Percentiles rank a stretch among this genome's conserved stretches.
phyloP scores from a whole-genome alignment of 2,797 vertebrate genomes.

The Onychomys torridus region DNA sequence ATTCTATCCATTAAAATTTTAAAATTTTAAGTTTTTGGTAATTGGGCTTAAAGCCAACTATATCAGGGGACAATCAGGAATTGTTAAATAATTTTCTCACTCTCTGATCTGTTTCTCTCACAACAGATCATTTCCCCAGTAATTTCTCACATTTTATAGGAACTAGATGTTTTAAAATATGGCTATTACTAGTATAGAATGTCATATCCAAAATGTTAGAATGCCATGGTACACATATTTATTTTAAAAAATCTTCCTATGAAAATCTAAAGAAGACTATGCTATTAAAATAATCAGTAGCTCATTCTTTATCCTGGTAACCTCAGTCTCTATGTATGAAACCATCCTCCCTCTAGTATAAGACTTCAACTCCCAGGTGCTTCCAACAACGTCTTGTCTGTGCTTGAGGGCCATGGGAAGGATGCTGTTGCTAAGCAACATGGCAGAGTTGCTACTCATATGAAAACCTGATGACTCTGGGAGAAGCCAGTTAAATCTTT shows the following conservation, averaged over 20 bases:
- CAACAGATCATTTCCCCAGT: slow-evolving; percentile 9
- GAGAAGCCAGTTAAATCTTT: slow-evolving; percentile 70
- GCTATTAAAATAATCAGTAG: background rate
- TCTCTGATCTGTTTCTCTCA: background rate
- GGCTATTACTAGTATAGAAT: background rate
- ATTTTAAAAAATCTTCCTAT: background rate
- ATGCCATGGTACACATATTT: slow-evolving; percentile 22
- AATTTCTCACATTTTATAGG: slow-evolving; percentile 22
- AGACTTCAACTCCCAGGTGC: slow-evolving; percentile 38
- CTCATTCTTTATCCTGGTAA: background rate
- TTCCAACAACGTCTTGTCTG: slow-evolving; percentile 44
- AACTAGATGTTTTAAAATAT: slow-evolving; percentile 9
- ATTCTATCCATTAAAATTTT: background rate
- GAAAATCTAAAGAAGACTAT: background rate
- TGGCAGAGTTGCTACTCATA: background rate
- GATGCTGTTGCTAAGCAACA: slow-evolving; percentile 67
- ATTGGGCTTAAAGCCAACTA: background rate
- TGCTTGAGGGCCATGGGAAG: slow-evolving; percentile 37
- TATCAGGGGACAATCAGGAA: background rate
- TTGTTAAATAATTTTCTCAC: slow-evolving; percentile 19
- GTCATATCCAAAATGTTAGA: background rate
- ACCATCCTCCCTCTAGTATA: background rate
- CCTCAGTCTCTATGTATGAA: background rate
- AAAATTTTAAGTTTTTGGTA: slow-evolving; percentile 14
- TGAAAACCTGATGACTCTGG: slow-evolving; percentile 47